These are phyloP conservation scores for Mungos mungo DNA, from an alignment of 2,113 vertebrate species.

Conservation along the genomic window DNA sequence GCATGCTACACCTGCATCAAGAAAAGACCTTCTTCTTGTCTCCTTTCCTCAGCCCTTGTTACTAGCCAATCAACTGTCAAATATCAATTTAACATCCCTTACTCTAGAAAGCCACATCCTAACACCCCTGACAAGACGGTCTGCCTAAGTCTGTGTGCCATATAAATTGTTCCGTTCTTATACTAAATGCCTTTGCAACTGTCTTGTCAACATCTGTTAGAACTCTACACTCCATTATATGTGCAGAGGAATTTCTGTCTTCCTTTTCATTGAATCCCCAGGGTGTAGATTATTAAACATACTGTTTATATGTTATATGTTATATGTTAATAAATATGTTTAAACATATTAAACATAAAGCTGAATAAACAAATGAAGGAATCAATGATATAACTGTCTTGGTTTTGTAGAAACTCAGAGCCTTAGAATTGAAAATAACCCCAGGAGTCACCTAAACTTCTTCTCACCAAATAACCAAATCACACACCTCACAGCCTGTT, in stretches of 20 bases:
- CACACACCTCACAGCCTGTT: too few relatives aligned
- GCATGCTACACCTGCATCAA: neutral
- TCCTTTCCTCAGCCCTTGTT: neutral
- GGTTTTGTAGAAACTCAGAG: neutral
- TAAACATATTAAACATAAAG: neutral
- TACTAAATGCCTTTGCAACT: neutral
- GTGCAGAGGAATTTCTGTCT: neutral
- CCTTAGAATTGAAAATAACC: neutral
- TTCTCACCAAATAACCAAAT: neutral
- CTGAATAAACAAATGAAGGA: neutral
- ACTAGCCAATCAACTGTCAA: neutral
- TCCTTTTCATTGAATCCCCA: neutral
- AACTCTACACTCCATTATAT: neutral
- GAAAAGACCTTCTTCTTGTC: neutral
- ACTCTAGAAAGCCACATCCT: neutral
- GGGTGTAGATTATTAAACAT: neutral
- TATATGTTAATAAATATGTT: too few relatives aligned
- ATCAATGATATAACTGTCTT: neutral
- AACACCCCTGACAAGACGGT: neutral
- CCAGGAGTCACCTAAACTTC: neutral
- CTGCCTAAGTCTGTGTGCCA: neutral
- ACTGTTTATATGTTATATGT: too few relatives aligned
- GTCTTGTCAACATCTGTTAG: neutral
- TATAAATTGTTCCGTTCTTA: neutral
- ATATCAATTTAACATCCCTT: neutral